Conservation (phyloP, 2,113 vertebrate genomes). For the Myotis lucifugus region DNA sequence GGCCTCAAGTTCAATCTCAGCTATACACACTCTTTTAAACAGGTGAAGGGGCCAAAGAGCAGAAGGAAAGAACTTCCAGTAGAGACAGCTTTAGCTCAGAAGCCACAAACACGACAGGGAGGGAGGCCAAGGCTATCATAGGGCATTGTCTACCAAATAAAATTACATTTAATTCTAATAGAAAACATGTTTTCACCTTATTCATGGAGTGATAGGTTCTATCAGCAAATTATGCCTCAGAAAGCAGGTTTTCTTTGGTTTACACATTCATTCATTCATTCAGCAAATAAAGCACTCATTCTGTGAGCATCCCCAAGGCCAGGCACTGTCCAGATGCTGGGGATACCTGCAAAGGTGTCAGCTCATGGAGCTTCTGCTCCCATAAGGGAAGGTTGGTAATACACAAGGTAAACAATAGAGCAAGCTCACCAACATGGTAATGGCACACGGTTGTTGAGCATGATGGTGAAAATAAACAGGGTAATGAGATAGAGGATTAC, state of each 20-base stretch:
- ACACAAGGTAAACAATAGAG: background rate
- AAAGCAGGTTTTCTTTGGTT: background rate
- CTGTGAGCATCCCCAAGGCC: background rate
- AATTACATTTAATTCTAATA: background rate
- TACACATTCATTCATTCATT: background rate
- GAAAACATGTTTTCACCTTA: background rate
- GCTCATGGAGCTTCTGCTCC: background rate
- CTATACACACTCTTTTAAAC: background rate
- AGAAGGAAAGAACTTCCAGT: background rate
- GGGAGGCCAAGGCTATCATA: background rate
- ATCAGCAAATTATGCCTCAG: background rate
- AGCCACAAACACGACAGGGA: background rate
- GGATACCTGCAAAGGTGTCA: background rate
- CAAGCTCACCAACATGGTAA: background rate
- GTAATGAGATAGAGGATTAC: background rate
- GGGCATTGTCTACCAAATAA: background rate
- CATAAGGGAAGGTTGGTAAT: background rate
- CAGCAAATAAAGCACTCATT: background rate
- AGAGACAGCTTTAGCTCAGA: background rate
- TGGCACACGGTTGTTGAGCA: accelerated
- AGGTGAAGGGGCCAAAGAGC: background rate
- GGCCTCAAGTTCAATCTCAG: background rate
- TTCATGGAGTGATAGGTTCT: background rate
- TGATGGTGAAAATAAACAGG: no score
- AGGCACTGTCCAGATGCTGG: background rate